These are phyloP conservation scores for Temnothorax longispinosus DNA, from an alignment of 1,140 invertebrate genomes.

Conservation along the genomic window DNA sequence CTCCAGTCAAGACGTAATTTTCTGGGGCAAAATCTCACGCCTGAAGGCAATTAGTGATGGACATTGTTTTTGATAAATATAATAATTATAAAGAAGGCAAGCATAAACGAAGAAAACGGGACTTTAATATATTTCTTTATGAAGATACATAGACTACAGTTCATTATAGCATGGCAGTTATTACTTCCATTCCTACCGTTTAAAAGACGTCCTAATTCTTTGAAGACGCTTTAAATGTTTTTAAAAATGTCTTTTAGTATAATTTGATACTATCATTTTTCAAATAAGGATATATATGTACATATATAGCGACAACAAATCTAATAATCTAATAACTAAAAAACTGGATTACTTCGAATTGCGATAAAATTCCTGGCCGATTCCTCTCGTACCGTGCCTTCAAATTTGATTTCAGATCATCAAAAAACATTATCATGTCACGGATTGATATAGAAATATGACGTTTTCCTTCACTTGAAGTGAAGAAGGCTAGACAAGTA, in stretches of 20 bases:
- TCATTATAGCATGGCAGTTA: not conserved
- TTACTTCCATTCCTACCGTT: not conserved
- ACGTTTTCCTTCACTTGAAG: constrained; percentile 26
- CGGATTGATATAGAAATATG: constrained; percentile 10
- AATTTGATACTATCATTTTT: not conserved
- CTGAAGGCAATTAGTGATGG: constrained; percentile 8
- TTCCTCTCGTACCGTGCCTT: not conserved
- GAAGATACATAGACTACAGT: too few relatives aligned
- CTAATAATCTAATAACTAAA: not conserved
- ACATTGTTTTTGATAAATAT: constrained; percentile 28
- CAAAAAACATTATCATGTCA: not conserved
- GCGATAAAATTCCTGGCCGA: not conserved
- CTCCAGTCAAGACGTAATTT: not conserved
- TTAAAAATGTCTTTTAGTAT: not conserved
- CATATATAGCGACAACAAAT: not conserved
- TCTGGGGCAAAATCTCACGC: constrained; percentile 25
- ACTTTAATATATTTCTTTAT: constrained; percentile 11
- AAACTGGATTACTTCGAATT: not conserved
- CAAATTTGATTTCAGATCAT: not conserved
- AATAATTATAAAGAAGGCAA: not conserved
- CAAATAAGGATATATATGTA: not conserved
- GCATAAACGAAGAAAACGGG: not conserved
- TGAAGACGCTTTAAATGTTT: not conserved
- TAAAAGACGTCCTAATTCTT: not conserved
- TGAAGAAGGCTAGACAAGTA: constrained; percentile 43